Evolutionary conservation across 2,888 invertebrate species (phyloP), one percentile per base, ranked within the genome.

Genomic region (Lingula anatina): DNA sequence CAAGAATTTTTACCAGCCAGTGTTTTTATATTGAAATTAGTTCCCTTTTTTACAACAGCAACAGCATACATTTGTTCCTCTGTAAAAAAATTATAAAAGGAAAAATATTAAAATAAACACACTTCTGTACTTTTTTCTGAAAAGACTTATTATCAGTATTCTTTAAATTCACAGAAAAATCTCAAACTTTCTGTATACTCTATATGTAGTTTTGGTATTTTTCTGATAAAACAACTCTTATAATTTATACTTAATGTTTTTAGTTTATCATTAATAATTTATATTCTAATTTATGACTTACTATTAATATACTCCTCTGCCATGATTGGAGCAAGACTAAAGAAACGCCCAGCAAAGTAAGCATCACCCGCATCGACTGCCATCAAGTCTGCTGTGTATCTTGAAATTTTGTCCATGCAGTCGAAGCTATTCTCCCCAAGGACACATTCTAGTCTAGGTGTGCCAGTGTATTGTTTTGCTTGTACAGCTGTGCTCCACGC

Each of bases 331-430:
- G 94, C 85, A 50, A 95, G 82, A 63, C 93, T 93, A 77, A 93
- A 90, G 71, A 89, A 93, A 53, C 93, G 82, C 0, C 95, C 96
- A 28, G 89, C 94, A 15, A 90, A 84, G 76, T 92, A 94, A 1
- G 94, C 88, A 79, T 94, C 90, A 2, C 95, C 95, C n/a, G 95
- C 88, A 79, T 96, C 96, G 31, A 96, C 76, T 0, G 88, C 85
- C 4, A 93, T 86, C 40, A 96, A 79, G 43, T 95, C 89, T 0
- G 90, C 93, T 53, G 84, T 81, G 58, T 88, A 88, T 49, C 83
- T 80, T 70, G 92, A 90, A 47, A 95, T 81, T 74, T 12, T 31
- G 9, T 31, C 31, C 73, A 78, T 75, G 56, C 78, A 78, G 49
- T 71, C 66, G 7, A 66, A 59, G 1, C 68, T 81, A 25, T 81